Conservation (phyloP, 2,113 vertebrate genomes). For the Salvelinus fontinalis region DNA sequence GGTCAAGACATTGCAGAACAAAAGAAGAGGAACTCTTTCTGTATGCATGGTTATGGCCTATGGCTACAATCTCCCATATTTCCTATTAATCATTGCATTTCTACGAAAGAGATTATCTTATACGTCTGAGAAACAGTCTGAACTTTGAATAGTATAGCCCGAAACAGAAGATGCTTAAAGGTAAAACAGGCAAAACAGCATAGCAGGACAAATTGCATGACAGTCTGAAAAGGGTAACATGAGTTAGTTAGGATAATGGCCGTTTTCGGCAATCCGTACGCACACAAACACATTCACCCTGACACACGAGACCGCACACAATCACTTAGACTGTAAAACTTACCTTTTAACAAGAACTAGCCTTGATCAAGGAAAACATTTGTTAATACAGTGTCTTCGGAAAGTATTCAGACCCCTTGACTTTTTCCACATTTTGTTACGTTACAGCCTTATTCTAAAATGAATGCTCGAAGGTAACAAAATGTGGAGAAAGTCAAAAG, state of each 20-base stretch:
- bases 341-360: constrained; percentile 29
- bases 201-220: constrained; percentile 6
- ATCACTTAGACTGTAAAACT: constrained; percentile 31
- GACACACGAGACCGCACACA: not conserved
- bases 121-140: not conserved
- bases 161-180: not conserved
- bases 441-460: no score
- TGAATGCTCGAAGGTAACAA: no score
- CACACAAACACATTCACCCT: not conserved
- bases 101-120: not conserved
- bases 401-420: no score
- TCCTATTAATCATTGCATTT: not conserved
- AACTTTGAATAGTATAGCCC: not conserved
- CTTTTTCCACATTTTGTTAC: no score
- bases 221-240: not conserved
- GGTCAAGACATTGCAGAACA: constrained; percentile 51
- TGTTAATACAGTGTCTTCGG: no score
- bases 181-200: not conserved
- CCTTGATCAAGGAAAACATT: not conserved
- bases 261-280: not conserved
- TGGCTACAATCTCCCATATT: not conserved
- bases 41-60: constrained; percentile 5
- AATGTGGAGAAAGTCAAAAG: no score
- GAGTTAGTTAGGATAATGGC: constrained; percentile 2
- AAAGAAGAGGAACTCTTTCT: constrained; percentile 15